These are phyloP conservation scores for Lanius collurio DNA, from an alignment of 2,113 vertebrate species.

Conservation along the genomic window DNA sequence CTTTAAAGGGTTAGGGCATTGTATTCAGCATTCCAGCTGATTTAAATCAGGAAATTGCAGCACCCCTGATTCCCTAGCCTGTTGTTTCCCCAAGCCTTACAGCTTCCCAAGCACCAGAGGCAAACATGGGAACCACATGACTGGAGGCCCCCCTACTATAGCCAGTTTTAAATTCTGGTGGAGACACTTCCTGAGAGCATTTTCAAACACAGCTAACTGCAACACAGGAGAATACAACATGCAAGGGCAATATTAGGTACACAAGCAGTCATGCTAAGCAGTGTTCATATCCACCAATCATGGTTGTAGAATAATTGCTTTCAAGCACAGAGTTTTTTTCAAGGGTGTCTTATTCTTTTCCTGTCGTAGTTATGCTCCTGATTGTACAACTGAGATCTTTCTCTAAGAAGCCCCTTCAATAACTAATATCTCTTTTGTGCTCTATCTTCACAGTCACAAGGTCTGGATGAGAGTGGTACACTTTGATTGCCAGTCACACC, in stretches of 20 bases:
- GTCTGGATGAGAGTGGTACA: neutral
- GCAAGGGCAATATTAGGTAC: neutral
- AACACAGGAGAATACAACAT: neutral
- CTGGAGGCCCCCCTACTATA: fast-evolving
- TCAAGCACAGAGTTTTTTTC: neutral
- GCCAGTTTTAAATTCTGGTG: neutral
- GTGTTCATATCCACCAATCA: neutral
- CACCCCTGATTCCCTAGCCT: neutral
- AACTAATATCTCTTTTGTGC: neutral
- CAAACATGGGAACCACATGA: neutral
- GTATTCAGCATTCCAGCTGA: neutral
- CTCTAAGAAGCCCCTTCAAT: neutral
- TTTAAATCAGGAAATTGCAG: neutral
- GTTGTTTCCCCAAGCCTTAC: neutral
- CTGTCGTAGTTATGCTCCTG: neutral
- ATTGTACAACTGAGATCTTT: neutral
- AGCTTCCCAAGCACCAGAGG: neutral
- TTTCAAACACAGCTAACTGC: neutral
- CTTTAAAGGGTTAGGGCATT: neutral
- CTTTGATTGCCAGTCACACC: neutral
- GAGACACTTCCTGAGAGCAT: neutral
- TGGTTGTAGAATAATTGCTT: neutral
- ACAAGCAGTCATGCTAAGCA: neutral
- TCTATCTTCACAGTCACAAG: neutral
- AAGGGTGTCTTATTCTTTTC: neutral